These are phyloP conservation scores for Latheticus oryzae DNA, from an alignment of 2,888 invertebrate genomes.

Conservation along the genomic window DNA sequence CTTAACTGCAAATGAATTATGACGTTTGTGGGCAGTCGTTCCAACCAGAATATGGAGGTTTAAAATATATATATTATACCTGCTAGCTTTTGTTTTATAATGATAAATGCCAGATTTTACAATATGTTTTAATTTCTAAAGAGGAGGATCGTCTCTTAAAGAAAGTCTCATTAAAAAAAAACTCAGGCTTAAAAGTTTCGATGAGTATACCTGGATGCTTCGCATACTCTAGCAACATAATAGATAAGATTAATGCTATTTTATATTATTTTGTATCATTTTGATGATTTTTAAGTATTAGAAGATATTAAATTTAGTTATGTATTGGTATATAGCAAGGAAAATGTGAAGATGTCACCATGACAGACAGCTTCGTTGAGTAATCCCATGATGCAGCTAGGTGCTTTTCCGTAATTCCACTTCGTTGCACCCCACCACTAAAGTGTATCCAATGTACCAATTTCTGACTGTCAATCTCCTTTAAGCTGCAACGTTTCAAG, in stretches of 20 bases:
- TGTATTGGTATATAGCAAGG: slow-evolving; percentile 10
- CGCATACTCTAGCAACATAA: too few relatives aligned
- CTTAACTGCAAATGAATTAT: slow-evolving; percentile 53
- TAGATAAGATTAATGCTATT: too few relatives aligned
- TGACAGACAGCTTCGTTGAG: slow-evolving; percentile 26
- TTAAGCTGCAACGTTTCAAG: slow-evolving; percentile 12
- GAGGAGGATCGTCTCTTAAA: slow-evolving; percentile 9
- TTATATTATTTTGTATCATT: too few relatives aligned
- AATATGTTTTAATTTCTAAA: slow-evolving; percentile 50
- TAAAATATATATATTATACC: slow-evolving; percentile 49
- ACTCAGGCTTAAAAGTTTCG: too few relatives aligned
- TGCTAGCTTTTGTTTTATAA: slow-evolving; percentile 52
- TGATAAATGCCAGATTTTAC: slow-evolving; percentile 50
- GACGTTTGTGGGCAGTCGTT: slow-evolving; percentile 39
- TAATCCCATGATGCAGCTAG: slow-evolving; percentile 39
- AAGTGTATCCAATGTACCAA: slow-evolving; percentile 40
- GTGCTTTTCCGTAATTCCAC: slow-evolving; percentile 39
- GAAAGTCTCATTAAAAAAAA: too few relatives aligned
- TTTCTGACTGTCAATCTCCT: slow-evolving; percentile 38
- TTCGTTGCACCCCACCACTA: slow-evolving; percentile 36
- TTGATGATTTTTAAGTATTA: too few relatives aligned
- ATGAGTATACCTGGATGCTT: slow-evolving; percentile 8
- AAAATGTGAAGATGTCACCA: slow-evolving; percentile 30
- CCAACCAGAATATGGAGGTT: slow-evolving; percentile 43
- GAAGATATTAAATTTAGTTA: too few relatives aligned